Conservation (phyloP, 2,797 vertebrate genomes). For the Euphonia xanthogaster region DNA sequence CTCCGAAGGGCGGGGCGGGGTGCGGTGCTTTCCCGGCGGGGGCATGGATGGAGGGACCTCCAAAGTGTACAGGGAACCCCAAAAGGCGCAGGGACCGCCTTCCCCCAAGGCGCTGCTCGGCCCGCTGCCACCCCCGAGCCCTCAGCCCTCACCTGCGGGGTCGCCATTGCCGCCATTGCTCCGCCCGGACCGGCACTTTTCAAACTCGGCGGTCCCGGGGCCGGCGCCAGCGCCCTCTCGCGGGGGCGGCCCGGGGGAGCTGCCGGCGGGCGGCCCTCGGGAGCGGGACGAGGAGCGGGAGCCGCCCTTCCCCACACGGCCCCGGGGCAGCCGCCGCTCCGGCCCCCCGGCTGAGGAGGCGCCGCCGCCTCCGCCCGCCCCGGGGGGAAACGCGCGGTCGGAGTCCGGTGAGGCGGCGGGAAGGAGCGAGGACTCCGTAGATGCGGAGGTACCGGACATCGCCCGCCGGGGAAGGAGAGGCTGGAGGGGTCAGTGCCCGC, state of each 20-base stretch:
- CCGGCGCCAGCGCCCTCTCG: conserved; percentile 47
- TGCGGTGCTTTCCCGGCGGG: background rate
- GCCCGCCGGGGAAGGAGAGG: background rate
- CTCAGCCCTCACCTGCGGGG: conserved; percentile 41
- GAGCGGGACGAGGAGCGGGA: background rate
- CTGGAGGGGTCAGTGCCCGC: background rate
- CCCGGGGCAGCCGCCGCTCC: background rate
- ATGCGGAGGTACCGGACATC: background rate
- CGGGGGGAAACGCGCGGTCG: background rate
- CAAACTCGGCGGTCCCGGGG: conserved; percentile 40
- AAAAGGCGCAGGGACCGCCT: background rate
- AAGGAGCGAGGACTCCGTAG: background rate
- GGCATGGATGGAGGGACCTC: background rate
- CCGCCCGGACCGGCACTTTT: conserved; percentile 30
- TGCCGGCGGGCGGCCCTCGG: background rate
- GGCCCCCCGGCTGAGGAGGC: background rate
- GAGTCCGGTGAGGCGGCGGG: background rate
- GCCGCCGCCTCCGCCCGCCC: background rate
- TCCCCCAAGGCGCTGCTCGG: background rate
- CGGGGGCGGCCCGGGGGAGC: background rate
- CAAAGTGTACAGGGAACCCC: background rate
- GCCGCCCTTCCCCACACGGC: background rate
- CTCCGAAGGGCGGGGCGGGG: background rate
- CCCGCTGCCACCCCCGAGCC: background rate
- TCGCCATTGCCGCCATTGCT: conserved; percentile 51